Evolutionary conservation across 2,113 vertebrate genomes (phyloP), one percentile per base, ranked within the genome.

Genomic region (Lepidothrix coronata): DNA sequence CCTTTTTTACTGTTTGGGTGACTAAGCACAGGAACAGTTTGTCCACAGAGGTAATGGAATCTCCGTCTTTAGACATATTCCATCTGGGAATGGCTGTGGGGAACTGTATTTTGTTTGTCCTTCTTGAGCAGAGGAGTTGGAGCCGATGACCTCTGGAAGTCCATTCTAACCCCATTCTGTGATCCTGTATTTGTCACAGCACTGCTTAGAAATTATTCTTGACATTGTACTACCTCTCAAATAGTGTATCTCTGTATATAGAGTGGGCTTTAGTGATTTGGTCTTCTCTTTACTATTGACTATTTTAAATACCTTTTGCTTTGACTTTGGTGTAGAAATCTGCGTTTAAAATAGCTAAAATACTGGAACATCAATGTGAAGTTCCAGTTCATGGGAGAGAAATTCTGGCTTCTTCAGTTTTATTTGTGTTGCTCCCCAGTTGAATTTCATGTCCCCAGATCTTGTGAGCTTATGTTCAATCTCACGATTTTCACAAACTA

Each of bases 71-170:
- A 51, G 33, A 24, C 1, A 55, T 16, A 49, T 12, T 54, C 25
- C 0, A 0, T 41, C 28, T 35, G 46, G 54, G 33, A 14, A 27
- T 0, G 0, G 19, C 7, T 43, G 37, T 58, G 49, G 39, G 31
- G 31, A 58, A 8, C 22, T 51, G 58, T 19, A 23, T 62, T 77
- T 57, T 1, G 0, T 8, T 71, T n/a, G 21, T 11, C 12, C 35
- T 54, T 25, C 30, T 65, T 70, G 68, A 55, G 39, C 55, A 54
- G 27, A 37, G 23, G 2, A 6, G 5, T 18, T 91, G 67, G 30
- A 55, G 23, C 11, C 52, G 25, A 27, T 14, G 54, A 43, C 14
- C 18, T 57, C 24, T 6, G 8, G 14, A 72, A 27, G 12, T 37
- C 44, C 10, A 3, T 73, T 70, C 41, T 46, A 70, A 1, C 3